Conservation (phyloP, 1,140 invertebrate species). For the Aphelinus certus region DNA sequence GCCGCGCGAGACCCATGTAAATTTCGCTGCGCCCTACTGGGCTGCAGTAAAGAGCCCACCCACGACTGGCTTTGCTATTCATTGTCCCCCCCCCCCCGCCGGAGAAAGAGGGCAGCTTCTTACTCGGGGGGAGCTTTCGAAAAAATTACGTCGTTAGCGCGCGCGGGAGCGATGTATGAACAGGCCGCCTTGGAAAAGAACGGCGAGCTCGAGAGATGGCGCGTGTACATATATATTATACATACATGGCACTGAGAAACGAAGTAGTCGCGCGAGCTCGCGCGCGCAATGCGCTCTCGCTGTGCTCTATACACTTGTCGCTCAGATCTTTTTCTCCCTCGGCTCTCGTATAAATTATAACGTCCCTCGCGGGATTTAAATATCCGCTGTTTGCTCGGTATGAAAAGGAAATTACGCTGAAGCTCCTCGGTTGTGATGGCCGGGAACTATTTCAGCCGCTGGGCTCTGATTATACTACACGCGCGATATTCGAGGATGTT, state of each 20-base stretch:
- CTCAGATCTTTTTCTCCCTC: background rate
- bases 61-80: slow-evolving; percentile 1
- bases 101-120: background rate
- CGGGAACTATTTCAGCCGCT: background rate
- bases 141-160: slow-evolving; percentile 33
- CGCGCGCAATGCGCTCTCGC: background rate
- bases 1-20: background rate
- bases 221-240: too few relatives aligned
- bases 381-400: background rate
- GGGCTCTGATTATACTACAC: too few relatives aligned
- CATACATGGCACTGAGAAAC: too few relatives aligned
- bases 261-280: too few relatives aligned
- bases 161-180: background rate
- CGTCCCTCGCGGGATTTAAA: background rate
- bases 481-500: too few relatives aligned
- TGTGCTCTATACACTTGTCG: slow-evolving; percentile 11
- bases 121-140: background rate
- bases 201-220: too few relatives aligned
- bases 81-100: slow-evolving; percentile 11
- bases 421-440: background rate
- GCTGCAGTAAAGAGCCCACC: too few relatives aligned
- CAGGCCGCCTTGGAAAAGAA: too few relatives aligned
- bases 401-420: slow-evolving; percentile 2
- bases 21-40: slow-evolving; percentile 8
- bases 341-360: background rate